phyloP scores from a whole-genome alignment of 23 tunicate genomes.

The Aplidium turbinatum region DNA sequence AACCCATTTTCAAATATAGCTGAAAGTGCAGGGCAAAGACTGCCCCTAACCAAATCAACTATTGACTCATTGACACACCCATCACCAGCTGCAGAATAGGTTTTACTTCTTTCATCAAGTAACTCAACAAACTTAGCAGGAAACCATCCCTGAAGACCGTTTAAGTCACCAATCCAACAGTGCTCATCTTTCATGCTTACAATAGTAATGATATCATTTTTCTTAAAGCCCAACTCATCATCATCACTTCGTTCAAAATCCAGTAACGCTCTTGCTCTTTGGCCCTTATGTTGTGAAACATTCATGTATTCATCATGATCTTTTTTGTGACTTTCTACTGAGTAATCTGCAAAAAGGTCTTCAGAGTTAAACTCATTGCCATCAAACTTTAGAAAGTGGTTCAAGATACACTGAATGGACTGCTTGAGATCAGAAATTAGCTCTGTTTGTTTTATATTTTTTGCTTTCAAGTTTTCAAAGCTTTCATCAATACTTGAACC shows the following conservation, averaged over 20 bases:
- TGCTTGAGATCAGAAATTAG: conserved; percentile 66
- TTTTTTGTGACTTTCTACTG: conserved; percentile 68
- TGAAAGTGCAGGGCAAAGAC: conserved; percentile 75
- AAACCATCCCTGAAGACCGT: conserved; percentile 88
- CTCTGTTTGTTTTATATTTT: conserved; percentile 92
- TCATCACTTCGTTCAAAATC: conserved; percentile 77
- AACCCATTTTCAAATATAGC: conserved; percentile 89
- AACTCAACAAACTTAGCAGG: conserved; percentile 90
- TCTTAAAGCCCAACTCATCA: conserved; percentile 86
- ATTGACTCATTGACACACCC: conserved; percentile 69
- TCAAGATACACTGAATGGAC: conserved; percentile 51
- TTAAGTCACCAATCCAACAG: conserved; percentile 89
- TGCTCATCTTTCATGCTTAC: conserved; percentile 92
- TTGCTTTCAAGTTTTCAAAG: conserved; percentile 85
- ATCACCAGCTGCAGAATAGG: conserved; percentile 78
- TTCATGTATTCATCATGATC: conserved; percentile 88
- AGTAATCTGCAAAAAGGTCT: conserved; percentile 62
- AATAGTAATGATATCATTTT: conserved; percentile 65
- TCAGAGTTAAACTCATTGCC: neutral
- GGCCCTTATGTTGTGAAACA: conserved; percentile 43
- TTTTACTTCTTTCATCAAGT: conserved; percentile 92
- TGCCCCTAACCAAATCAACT: conserved; percentile 69
- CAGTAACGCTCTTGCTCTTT: conserved; percentile 78
- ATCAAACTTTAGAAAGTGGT: conserved; percentile 61
- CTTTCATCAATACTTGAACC: conserved; percentile 68